Evolutionary conservation across 2,888 invertebrate species (phyloP), one percentile per base, ranked within the genome.

Genomic region (Pyrrhosoma nymphula): DNA sequence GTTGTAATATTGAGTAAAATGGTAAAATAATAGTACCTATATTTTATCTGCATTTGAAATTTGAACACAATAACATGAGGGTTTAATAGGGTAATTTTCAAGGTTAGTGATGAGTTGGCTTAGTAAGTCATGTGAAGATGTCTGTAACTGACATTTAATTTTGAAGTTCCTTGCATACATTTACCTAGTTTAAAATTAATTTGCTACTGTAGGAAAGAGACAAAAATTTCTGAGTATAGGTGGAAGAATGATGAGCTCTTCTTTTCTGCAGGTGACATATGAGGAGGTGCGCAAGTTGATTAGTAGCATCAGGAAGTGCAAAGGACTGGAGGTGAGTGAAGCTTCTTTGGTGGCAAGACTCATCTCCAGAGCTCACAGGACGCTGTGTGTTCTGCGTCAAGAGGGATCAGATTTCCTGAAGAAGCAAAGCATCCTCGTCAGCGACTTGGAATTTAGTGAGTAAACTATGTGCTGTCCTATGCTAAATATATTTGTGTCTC

Each of bases 391-490:
- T 39, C 69, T 63, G 2, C 39, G 93, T 14, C 93, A 93, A n/a
- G 93, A 93, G 23, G 93, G 63, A 18, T 93, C 93, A n/a, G 93
- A 93, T 26, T 93, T 93, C 93, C n/a, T 93, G 26, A 93, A 93
- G 47, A 69, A 47, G 30, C 93, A 47, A 69, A 47, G 39, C n/a
- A 93, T 69, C 35, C 75, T 93, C 26, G 69, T 93, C 93, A 93
- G 93, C 10, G 93, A 93, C 69, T 93, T 93, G 23, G 93, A 93
- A 93, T 93, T 93, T n/a, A 69, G 93, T 93, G 47, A 47, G 93
- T 56, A n/a, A 88, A 47, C 0, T 23, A 18, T 10, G n/a, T 82
- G 47, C 47, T 47, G 47, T 47, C 47, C 8, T 47, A 4, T 47
- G 8, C 4, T 8, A 47, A 4, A 4, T 47, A 47, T 47, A 47